Conservation (phyloP, 2,797 vertebrate genomes). For the Acipenser ruthenus region DNA sequence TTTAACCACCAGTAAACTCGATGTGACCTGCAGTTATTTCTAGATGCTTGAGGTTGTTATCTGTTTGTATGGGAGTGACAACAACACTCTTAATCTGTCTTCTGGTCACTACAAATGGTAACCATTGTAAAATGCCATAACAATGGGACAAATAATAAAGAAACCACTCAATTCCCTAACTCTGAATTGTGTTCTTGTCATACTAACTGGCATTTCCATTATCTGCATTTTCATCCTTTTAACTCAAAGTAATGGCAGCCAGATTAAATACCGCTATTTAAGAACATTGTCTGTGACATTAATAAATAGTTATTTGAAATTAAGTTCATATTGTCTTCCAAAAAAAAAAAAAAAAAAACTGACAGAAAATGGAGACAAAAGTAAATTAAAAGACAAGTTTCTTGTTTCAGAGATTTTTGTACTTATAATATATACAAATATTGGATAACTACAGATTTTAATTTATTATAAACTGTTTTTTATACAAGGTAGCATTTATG, state of each 20-base stretch:
- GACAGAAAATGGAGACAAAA: slow-evolving; percentile 3
- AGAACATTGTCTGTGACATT: slow-evolving; percentile 26
- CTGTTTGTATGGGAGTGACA: no score
- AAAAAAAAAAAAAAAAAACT: slow-evolving; percentile 30
- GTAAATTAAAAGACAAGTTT: not conserved
- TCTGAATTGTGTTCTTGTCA: not conserved
- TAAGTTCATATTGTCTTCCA: slow-evolving; percentile 22
- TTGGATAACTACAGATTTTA: no score
- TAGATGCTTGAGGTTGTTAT: no score
- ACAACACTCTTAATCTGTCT: no score
- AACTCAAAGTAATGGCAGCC: slow-evolving; percentile 26
- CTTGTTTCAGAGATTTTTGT: no score
- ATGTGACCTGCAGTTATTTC: no score
- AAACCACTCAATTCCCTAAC: not conserved
- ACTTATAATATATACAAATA: no score
- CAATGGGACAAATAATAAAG: not conserved
- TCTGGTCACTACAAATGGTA: no score
- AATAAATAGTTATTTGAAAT: slow-evolving; percentile 38
- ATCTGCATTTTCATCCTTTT: slow-evolving; percentile 2
- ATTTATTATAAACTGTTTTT: no score
- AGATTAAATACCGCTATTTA: slow-evolving; percentile 17
- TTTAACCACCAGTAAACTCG: no score
- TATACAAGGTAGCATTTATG: no score
- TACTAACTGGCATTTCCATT: not conserved
- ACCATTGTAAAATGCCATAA: no score